A percentile compares a stretch with the other conserved stretches of the same genome.
Conservation (phyloP, 2,888 invertebrate species). For the Diploptera punctata region DNA sequence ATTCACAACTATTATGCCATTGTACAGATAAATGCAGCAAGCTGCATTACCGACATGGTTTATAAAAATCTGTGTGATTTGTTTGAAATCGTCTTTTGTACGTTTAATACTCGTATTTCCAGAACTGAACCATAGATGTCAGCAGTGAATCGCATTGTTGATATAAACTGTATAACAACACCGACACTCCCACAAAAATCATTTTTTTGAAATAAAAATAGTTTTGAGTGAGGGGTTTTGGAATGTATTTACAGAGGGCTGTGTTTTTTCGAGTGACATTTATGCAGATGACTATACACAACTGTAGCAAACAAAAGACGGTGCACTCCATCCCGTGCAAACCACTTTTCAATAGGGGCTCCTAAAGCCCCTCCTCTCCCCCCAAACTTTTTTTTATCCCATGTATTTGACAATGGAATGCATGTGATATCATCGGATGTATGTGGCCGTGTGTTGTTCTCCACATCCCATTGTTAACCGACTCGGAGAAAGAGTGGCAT, state of each 20-base stretch:
- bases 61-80: no score
- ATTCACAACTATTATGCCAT: no score
- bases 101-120: no score
- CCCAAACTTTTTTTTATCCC: slow-evolving; percentile 20
- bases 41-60: no score
- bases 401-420: background rate
- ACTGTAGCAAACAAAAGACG: slow-evolving; percentile 25
- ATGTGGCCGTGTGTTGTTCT: slow-evolving; percentile 5
- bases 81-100: no score
- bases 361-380: background rate
- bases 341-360: slow-evolving; percentile 19
- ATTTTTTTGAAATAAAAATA: background rate
- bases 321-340: slow-evolving; percentile 20
- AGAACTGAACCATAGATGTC: background rate
- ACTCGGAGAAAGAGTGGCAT: background rate
- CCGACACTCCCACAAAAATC: background rate
- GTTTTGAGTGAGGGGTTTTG: no score
- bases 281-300: slow-evolving; percentile 15
- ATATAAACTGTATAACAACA: background rate
- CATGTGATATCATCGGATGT: background rate
- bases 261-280: slow-evolving; percentile 18
- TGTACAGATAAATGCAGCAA: no score
- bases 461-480: slow-evolving; percentile 3
- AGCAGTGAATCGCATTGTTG: background rate
- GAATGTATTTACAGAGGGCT: slow-evolving; percentile 1